These are phyloP conservation scores for Halocynthia aurantium DNA, from an alignment of 23 tunicate genomes.

Conservation along the genomic window DNA sequence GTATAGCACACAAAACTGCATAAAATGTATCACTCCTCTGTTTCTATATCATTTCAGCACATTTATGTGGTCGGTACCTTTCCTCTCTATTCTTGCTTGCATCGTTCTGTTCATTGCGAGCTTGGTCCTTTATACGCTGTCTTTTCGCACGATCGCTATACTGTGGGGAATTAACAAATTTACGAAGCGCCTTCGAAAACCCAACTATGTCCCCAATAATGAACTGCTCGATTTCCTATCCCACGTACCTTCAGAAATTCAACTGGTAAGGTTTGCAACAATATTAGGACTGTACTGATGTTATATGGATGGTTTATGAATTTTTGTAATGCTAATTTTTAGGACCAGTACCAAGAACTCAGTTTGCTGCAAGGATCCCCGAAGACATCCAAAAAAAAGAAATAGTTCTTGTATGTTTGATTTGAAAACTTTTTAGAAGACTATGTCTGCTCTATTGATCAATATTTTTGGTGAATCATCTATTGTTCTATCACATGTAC, in stretches of 20 bases:
- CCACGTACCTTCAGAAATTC: conserved; percentile 73
- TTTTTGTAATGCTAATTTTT: not conserved
- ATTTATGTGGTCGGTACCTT: conserved; percentile 85
- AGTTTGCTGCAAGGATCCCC: conserved; percentile 5
- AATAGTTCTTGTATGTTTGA: not conserved
- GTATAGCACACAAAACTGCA: not conserved
- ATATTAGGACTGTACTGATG: not conserved
- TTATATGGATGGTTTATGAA: not conserved
- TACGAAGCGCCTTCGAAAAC: conserved; percentile 83
- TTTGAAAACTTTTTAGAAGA: no score
- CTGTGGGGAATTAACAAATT: conserved; percentile 94
- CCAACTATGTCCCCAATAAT: conserved; percentile 85
- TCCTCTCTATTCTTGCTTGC: conserved; percentile 57
- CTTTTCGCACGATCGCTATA: conserved; percentile 67
- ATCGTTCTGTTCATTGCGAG: conserved; percentile 38
- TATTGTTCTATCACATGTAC: no score
- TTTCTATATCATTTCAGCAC: conserved; percentile 36
- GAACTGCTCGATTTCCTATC: conserved; percentile 90
- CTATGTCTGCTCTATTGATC: no score
- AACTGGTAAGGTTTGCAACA: conserved; percentile 50
- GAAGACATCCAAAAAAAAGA: conserved; percentile 9
- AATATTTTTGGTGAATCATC: no score
- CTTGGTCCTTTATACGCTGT: conserved; percentile 57
- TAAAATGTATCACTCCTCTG: not conserved
- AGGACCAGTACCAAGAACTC: conserved; percentile 23